Evolutionary conservation across 2,888 invertebrate genomes (phyloP), one percentile per base, ranked within the genome.

Genomic region (Stenodera caucasica): DNA sequence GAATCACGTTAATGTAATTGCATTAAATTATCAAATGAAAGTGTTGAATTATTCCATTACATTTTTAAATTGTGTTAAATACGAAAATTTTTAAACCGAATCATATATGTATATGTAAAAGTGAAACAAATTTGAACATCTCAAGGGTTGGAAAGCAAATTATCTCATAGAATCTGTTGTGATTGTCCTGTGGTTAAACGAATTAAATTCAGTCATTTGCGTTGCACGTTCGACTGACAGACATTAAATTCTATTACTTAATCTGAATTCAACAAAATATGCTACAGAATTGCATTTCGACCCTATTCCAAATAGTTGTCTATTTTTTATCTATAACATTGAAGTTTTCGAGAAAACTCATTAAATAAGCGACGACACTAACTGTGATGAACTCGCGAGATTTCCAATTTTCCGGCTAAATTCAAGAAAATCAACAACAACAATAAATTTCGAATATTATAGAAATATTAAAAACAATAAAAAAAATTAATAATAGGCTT

Each of bases 111-210:
- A 18, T 40, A 18, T 40, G 8, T 40, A 40, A 18, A 40, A 45
- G 11, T 45, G 45, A 45, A 45, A 45, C 12, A 45, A 45, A 45
- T 45, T 45, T 45, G 45, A 45, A 45, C 45, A 45, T 21, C 45
- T 45, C 21, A 45, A 21, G 45, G 45, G 45, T 45, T 45, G 45
- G 21, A 45, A 45, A 45, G 45, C 21, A 45, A 45, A 45, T 45
- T 45, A 45, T 45, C 45, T 45, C 45, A 45, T 45, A 45, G 45
- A 45, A 45, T 45, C 45, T 45, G 45, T 45, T 45, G 18, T 45
- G 45, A 21, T 45, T 45, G 45, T 45, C 45, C 45, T 45, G 45
- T 45, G 45, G 45, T 11, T 21, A 45, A 45, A 21, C 12, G 21
- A 45, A 45, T 45, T 21, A 45, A 45, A 21, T 45, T 8, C 45